phyloP scores from a whole-genome alignment of 2,113 vertebrate genomes.

The Amblyopsis rosae region DNA sequence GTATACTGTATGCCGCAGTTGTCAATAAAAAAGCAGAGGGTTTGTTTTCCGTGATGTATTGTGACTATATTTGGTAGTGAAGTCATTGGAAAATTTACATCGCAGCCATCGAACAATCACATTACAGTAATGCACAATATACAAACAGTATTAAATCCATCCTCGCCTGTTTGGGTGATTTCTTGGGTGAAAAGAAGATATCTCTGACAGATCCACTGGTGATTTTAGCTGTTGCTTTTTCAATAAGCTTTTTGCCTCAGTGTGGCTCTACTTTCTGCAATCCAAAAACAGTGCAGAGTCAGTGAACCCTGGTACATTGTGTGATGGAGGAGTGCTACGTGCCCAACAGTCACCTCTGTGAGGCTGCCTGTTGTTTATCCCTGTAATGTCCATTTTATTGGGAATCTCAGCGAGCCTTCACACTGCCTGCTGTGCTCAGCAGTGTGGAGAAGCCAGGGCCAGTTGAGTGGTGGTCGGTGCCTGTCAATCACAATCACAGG shows the following conservation, averaged over 20 bases:
- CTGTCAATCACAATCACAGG: slow-evolving; percentile 82
- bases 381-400: slow-evolving; percentile 85
- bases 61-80: slow-evolving; percentile 11
- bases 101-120: background rate
- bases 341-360: slow-evolving; percentile 74
- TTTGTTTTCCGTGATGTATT: slow-evolving; percentile 20
- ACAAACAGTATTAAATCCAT: background rate
- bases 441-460: slow-evolving; percentile 73
- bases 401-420: slow-evolving; percentile 78
- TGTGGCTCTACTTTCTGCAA: slow-evolving; percentile 70
- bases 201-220: slow-evolving; percentile 34
- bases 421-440: slow-evolving; percentile 79
- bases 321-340: slow-evolving; percentile 78
- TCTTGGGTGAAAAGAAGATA: slow-evolving; percentile 29
- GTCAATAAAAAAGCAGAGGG: slow-evolving; percentile 15
- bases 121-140: background rate
- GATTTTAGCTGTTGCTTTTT: slow-evolving; percentile 52
- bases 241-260: slow-evolving; percentile 70
- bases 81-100: background rate
- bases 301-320: slow-evolving; percentile 77
- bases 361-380: slow-evolving; percentile 80
- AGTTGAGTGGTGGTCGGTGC: slow-evolving; percentile 75
- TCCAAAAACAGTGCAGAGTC: slow-evolving; percentile 73
- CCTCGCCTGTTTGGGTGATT: slow-evolving; percentile 20
- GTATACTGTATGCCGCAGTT: slow-evolving; percentile 17